Evolutionary conservation across 2,113 vertebrate species (phyloP).

Genomic region (Salvator merianae): DNA sequence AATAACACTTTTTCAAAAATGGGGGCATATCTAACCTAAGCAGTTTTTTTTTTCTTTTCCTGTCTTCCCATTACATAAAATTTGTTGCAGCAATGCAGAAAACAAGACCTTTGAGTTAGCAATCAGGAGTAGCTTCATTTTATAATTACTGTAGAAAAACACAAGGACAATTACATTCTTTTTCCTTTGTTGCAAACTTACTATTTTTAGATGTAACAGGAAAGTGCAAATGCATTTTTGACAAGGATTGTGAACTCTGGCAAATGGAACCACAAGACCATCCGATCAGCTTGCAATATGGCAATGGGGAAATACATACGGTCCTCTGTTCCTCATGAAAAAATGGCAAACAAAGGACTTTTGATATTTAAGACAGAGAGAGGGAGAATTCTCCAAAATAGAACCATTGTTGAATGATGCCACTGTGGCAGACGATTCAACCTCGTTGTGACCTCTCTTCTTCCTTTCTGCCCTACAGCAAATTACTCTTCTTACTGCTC

Average conservation of each 20-base stretch:
- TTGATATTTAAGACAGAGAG: conserved; percentile 67
- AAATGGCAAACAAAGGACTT: conserved; percentile 81
- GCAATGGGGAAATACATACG: conserved; percentile 60
- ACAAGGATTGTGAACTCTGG: conserved; percentile 49
- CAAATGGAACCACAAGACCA: conserved; percentile 68
- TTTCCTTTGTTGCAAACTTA: conserved; percentile 53
- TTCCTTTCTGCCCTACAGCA: conserved; percentile 56
- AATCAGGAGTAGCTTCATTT: conserved; percentile 59
- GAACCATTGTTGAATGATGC: conserved; percentile 72
- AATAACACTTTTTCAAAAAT: conserved; percentile 55
- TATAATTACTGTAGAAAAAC: conserved; percentile 47
- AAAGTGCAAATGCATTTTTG: conserved; percentile 63
- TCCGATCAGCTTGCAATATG: conserved; percentile 57
- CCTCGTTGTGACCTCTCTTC: conserved; percentile 74
- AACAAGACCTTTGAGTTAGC: conserved; percentile 20
- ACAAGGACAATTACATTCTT: conserved; percentile 13
- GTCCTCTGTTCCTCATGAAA: conserved; percentile 77
- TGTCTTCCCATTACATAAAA: conserved; percentile 31
- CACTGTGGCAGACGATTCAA: conserved; percentile 78
- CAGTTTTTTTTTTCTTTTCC: conserved; percentile 31
- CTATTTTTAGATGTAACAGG: conserved; percentile 53
- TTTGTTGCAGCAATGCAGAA: conserved; percentile 51
- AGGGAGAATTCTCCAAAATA: conserved; percentile 74
- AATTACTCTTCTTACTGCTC: conserved; percentile 41
- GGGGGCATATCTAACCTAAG: conserved; percentile 27